Base-by-base conservation (phyloP, 2,113 vertebrate genomes). In the Syngnathoides biaculeatus region DNA sequence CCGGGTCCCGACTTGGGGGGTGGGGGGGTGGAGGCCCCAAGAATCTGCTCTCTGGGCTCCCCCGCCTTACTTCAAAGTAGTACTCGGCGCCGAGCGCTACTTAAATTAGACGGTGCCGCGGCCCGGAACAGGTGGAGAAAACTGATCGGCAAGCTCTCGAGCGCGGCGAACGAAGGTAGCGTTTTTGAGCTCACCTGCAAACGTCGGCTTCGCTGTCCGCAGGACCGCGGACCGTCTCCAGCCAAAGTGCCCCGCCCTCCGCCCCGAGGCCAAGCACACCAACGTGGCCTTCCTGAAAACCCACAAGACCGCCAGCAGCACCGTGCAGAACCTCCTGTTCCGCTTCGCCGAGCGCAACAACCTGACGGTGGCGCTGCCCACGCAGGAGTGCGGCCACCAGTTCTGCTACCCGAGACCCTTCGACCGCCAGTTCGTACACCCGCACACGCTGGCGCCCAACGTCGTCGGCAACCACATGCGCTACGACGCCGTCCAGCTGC, bases 321-420 rank as follows among this genome's bases (percentile, higher is more conserved):
- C 94, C 1, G 90, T 95, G 86, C 94, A 96, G 88, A 96, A 96
- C 88, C 87, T 95, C 58, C 89, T 96, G 5, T 96, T 95, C 74
- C 93, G 94, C 67, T 95, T 96, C 5, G 94, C 92, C 0, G 94
- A 96, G 72, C 90, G 84, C 68, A 92, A 94, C 90, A 94, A 94
- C 78, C 80, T 95, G 43, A 94, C 93, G 0, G 93, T 95, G 85
- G 94, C 92, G 0, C 60, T 96, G 79, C 94, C 94, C 0, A 79
- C 92, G 43, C 91, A 88, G 2, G 71, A 84, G 22, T 95, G 93
- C 48, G 73, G 90, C 43, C 93, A 95, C 82, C 93, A 94, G 90
- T 96, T 96, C 92, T 94, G 94, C 89, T 95, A 95, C 81, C 94
- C 94, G 0, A 90, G 83, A 4, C 61, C 89, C 63, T 96, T 96